Evolutionary conservation across 2,888 invertebrate species (phyloP), one percentile per base, ranked within the genome.

Genomic region (Sinopyrophorus schimmeli): DNA sequence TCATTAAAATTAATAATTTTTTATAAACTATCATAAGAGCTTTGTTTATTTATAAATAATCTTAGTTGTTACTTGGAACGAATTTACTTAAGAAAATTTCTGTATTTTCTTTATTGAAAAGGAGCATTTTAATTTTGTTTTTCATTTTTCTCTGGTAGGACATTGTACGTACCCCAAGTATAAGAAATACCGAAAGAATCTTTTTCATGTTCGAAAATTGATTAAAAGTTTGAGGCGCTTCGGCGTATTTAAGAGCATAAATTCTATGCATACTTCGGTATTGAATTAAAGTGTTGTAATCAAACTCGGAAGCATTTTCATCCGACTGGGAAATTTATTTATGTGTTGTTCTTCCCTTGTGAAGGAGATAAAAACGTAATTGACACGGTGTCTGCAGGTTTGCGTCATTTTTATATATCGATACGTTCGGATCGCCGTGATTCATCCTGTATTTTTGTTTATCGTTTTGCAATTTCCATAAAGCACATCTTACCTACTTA

Each of bases 211-310:
- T 71, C 68, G 68, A 69, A 72, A 73, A 73, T 73, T 73, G 72
- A 73, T 73, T 73, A 73, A 72, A 72, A 73, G 63, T 72, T 72
- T 70, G 70, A 69, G 68, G 68, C 68, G 68, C 66, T 67, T 63
- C 68, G 63, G 63, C 67, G 68, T 70, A 70, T 72, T 72, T 72
- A 72, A 73, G 70, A 67, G 70, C 71, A 72, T 72, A 72, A 73
- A 73, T 73, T 73, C 71, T 72, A 70, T 71, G 73, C 72, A 72
- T 72, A 73, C 72, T 73, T 73, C 71, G 71, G 70, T 71, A 73
- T 72, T 72, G 72, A 71, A 72, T 72, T 73, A 73, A 71, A 73
- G 70, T 70, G 70, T 70, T 71, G 69, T 71, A 67, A 67, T 67
- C 67, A 67, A 66, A 67, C 62, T 63, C 60, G 52, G 54, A 54